These are phyloP conservation scores for Adoxophyes honmai DNA, from an alignment of 1,140 invertebrate genomes.

Conservation along the genomic window DNA sequence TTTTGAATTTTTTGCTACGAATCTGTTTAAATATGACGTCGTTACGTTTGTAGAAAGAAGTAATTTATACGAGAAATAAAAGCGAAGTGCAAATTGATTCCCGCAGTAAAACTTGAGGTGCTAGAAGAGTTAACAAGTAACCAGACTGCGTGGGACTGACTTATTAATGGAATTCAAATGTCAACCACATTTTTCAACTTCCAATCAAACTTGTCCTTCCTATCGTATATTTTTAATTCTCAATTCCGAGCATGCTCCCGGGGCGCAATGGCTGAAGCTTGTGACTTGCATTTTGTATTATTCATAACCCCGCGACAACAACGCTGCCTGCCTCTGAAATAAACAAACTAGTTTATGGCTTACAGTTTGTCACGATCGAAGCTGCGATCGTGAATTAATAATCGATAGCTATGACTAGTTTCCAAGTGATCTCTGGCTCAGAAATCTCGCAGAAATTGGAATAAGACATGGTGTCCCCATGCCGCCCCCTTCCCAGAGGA, in stretches of 20 bases:
- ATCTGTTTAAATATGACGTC: too few relatives aligned
- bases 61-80: too few relatives aligned
- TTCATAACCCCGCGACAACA: not conserved
- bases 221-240: conserved; percentile 14
- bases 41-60: too few relatives aligned
- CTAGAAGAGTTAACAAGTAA: not conserved
- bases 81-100: too few relatives aligned
- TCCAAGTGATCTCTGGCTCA: too few relatives aligned
- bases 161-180: conserved; percentile 11
- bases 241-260: conserved; percentile 6
- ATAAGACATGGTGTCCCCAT: conserved; percentile 3
- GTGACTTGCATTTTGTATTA: conserved; percentile 12
- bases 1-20: too few relatives aligned
- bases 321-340: not conserved
- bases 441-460: not conserved
- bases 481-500: conserved; percentile 34
- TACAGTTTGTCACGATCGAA: too few relatives aligned
- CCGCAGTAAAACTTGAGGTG: not conserved
- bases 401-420: too few relatives aligned
- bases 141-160: not conserved
- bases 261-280: not conserved
- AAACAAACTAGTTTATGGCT: conserved; percentile 5
- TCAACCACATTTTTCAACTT: not conserved
- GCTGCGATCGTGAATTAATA: not conserved
- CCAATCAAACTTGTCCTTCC: conserved; percentile 4